These are phyloP conservation scores for Calyptomena viridis DNA, from an alignment of 2,113 vertebrate species.

Conservation along the genomic window DNA sequence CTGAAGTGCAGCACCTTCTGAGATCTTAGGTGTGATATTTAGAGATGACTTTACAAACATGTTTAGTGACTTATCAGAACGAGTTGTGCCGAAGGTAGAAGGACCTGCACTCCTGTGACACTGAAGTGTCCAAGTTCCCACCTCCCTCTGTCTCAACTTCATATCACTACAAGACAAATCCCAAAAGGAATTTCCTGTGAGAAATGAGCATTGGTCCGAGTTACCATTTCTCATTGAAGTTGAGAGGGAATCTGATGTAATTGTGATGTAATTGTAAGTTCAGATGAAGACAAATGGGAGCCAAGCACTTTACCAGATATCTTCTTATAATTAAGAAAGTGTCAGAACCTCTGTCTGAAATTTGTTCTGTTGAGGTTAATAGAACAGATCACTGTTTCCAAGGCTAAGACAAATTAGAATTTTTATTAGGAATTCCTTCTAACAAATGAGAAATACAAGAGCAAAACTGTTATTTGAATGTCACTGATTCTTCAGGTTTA, in stretches of 20 bases:
- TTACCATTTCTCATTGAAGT: background rate
- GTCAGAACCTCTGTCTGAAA: background rate
- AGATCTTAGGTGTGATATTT: background rate
- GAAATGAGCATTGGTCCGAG: background rate
- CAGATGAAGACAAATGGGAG: background rate
- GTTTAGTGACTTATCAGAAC: background rate
- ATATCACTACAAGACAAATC: background rate
- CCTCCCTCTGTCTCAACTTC: background rate
- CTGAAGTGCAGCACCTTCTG: background rate
- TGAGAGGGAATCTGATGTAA: background rate
- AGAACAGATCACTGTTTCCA: slow-evolving; percentile 32
- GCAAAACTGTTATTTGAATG: slow-evolving; percentile 34
- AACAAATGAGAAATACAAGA: slow-evolving; percentile 56
- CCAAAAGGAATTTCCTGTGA: background rate
- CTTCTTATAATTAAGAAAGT: slow-evolving; percentile 26
- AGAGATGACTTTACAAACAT: background rate
- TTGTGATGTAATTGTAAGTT: background rate
- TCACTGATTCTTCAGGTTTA: slow-evolving; percentile 36
- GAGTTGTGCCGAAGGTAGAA: background rate
- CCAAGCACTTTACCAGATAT: background rate
- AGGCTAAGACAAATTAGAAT: slow-evolving; percentile 10
- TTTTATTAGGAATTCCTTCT: slow-evolving; percentile 13
- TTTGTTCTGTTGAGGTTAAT: slow-evolving; percentile 1
- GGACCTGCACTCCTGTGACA: background rate
- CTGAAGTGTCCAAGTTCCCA: background rate